Percentiles rank a stretch among this genome's conserved stretches.
Conservation (phyloP, 2,113 vertebrate species). For the Lophius piscatorius region DNA sequence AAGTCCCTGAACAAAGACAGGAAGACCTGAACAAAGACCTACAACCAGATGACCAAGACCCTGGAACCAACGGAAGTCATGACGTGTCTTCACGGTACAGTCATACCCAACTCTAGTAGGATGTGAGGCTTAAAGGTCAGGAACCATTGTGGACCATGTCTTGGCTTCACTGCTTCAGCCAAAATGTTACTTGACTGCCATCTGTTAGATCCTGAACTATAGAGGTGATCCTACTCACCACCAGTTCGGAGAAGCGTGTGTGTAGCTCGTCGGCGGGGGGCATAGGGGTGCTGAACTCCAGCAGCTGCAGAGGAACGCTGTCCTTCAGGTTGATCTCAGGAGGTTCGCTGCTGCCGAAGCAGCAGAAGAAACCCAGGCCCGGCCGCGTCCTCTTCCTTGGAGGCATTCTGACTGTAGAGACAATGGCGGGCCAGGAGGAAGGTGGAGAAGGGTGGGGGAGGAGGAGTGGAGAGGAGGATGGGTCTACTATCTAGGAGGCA, state of each 20-base stretch:
- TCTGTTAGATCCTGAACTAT: too few relatives aligned
- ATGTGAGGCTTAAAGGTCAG: too few relatives aligned
- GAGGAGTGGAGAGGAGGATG: slow-evolving; percentile 54
- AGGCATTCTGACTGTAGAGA: slow-evolving; percentile 85
- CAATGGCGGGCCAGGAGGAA: slow-evolving; percentile 56
- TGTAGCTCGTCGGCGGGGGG: slow-evolving; percentile 93
- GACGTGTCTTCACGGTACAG: too few relatives aligned
- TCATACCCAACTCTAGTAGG: too few relatives aligned
- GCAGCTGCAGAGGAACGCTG: slow-evolving; percentile 90
- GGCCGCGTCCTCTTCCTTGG: slow-evolving; percentile 94
- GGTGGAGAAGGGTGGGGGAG: slow-evolving; percentile 54
- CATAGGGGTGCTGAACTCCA: slow-evolving; percentile 95
- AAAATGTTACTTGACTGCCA: background rate
- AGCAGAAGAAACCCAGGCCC: slow-evolving; percentile 94
- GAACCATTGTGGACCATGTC: too few relatives aligned
- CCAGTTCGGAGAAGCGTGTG: slow-evolving; percentile 92
- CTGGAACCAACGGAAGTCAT: too few relatives aligned
- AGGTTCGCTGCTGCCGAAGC: slow-evolving; percentile 89
- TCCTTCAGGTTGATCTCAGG: slow-evolving; percentile 97
- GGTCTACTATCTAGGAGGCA: slow-evolving; percentile 88
- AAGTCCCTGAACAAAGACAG: too few relatives aligned
- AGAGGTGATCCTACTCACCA: slow-evolving; percentile 84
- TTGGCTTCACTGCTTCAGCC: too few relatives aligned
- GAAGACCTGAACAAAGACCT: too few relatives aligned
- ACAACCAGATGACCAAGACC: too few relatives aligned